Percentiles rank a stretch among this genome's conserved stretches.
phyloP scores from a whole-genome alignment of 2,113 vertebrate species.

The Dasyurus viverrinus region DNA sequence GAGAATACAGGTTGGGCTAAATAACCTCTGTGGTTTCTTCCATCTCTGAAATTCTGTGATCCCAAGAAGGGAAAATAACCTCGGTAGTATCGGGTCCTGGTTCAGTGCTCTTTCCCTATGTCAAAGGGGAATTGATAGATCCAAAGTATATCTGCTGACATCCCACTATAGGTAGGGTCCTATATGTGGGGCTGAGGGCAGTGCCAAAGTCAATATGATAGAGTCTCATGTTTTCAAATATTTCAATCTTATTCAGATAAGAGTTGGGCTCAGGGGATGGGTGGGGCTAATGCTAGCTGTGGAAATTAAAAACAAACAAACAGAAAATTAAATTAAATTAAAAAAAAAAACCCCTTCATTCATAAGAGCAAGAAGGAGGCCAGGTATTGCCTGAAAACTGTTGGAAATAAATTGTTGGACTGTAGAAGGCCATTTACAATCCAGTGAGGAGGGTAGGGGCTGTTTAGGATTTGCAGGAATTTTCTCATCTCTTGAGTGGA shows the following conservation, averaged over 20 bases:
- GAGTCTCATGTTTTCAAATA: neutral
- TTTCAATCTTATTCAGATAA: neutral
- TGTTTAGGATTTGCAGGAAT: neutral
- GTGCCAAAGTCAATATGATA: neutral
- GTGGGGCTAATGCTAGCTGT: neutral
- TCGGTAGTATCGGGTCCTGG: neutral
- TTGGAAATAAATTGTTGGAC: neutral
- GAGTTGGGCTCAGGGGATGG: neutral
- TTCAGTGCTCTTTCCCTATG: neutral
- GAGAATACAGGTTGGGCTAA: neutral
- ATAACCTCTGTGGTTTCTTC: neutral
- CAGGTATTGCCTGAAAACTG: too few relatives aligned
- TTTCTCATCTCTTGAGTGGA: neutral
- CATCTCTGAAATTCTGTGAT: neutral
- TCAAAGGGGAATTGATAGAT: neutral
- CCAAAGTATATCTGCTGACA: neutral
- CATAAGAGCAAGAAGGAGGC: neutral
- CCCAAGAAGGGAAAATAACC: neutral
- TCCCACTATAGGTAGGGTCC: neutral
- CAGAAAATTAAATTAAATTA: too few relatives aligned
- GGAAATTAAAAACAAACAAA: neutral
- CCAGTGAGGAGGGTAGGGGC: fast-evolving
- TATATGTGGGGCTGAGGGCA: neutral
- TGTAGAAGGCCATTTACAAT: neutral
- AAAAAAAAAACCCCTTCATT: neutral